Conservation (phyloP, 2,888 invertebrate genomes). For the Parthenolecanium corni region DNA sequence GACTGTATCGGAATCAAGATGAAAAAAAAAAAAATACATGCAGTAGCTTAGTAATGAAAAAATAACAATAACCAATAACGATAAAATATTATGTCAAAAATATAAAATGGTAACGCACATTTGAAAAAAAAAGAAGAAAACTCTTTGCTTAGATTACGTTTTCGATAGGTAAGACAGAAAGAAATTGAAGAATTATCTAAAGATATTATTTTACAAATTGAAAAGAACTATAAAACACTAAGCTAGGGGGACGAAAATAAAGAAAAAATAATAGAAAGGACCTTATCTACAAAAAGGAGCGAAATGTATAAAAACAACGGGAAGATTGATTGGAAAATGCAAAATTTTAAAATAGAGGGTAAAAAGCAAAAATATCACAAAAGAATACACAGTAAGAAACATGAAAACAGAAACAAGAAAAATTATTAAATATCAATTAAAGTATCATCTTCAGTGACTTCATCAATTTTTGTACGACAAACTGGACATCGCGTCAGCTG, state of each 20-base stretch:
- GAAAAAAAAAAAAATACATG: no score
- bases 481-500: slow-evolving; percentile 75
- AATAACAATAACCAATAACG: not conserved
- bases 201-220: not conserved
- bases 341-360: not conserved
- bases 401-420: not conserved
- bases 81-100: slow-evolving; percentile 1
- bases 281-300: not conserved
- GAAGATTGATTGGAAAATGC: slow-evolving; percentile 23
- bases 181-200: not conserved
- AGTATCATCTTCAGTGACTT: slow-evolving; percentile 23
- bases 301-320: not conserved
- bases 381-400: not conserved
- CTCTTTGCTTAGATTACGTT: not conserved
- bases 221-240: not conserved
- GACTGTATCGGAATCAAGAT: no score
- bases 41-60: no score
- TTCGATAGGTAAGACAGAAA: not conserved
- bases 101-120: slow-evolving; percentile 22
- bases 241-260: not conserved
- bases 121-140: not conserved
- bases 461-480: slow-evolving; percentile 57
- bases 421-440: slow-evolving; percentile 8
- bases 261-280: not conserved
- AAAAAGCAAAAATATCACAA: not conserved